Percentiles rank a stretch among this genome's conserved stretches.
phyloP scores from a whole-genome alignment of 1,140 invertebrate species.

The Magallana gigas region DNA sequence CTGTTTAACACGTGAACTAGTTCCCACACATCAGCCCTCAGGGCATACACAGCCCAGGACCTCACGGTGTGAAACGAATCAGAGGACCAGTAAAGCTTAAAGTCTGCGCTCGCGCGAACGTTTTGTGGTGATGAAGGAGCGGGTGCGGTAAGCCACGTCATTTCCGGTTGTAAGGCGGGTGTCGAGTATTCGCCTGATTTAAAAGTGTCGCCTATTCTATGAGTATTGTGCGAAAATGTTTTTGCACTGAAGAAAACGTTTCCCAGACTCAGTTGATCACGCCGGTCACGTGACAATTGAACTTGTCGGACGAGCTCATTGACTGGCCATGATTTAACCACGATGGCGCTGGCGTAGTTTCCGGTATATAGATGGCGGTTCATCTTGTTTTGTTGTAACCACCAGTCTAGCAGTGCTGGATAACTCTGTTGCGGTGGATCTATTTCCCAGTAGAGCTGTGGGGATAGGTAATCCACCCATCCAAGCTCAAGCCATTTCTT shows the following conservation, averaged over 20 bases:
- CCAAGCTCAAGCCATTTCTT: constrained; percentile 73
- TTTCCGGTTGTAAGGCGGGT: constrained; percentile 64
- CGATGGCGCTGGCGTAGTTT: constrained; percentile 63
- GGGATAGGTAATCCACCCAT: constrained; percentile 75
- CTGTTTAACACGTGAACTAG: constrained; percentile 44
- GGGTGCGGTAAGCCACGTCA: constrained; percentile 64
- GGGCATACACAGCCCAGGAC: constrained; percentile 57
- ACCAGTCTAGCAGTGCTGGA: constrained; percentile 73
- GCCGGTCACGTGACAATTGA: constrained; percentile 59
- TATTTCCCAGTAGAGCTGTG: constrained; percentile 77
- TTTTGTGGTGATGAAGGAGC: constrained; percentile 42
- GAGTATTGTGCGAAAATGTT: constrained; percentile 68
- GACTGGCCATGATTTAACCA: constrained; percentile 63
- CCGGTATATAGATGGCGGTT: constrained; percentile 69
- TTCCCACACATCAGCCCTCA: constrained; percentile 53
- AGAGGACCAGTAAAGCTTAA: constrained; percentile 50
- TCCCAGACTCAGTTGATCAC: constrained; percentile 61
- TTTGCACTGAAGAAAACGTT: constrained; percentile 74
- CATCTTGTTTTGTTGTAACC: constrained; percentile 67
- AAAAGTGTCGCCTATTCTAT: constrained; percentile 66
- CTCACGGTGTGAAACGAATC: constrained; percentile 40
- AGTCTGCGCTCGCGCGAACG: constrained; percentile 40
- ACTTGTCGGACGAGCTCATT: constrained; percentile 71
- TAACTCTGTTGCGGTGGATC: constrained; percentile 74
- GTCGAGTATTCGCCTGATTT: constrained; percentile 56